Percentiles rank a stretch among this genome's conserved stretches.
These are phyloP conservation scores for Frankliniella fusca DNA, from an alignment of 2,888 invertebrate species.

Conservation along the genomic window DNA sequence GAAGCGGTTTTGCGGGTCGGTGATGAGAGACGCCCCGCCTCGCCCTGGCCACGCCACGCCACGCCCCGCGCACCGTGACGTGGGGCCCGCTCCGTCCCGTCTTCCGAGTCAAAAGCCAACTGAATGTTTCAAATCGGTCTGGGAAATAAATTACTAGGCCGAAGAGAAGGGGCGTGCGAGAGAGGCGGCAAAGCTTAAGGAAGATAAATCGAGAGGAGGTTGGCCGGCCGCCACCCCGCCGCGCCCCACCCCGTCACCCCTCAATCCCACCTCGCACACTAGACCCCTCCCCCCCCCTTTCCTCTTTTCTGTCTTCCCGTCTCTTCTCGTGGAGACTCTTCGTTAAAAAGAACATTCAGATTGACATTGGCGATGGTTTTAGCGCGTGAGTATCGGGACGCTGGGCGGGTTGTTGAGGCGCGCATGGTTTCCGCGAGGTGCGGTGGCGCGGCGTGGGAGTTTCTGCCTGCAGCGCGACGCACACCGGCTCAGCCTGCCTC, in stretches of 20 bases:
- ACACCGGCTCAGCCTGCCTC: too few species aligned
- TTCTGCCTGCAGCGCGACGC: too few species aligned
- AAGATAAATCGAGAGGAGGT: slow-evolving; percentile 20
- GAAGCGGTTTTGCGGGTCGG: not conserved
- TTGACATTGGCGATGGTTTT: too few species aligned
- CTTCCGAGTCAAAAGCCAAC: slow-evolving; percentile 4
- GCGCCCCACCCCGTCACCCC: not conserved
- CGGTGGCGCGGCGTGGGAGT: too few species aligned
- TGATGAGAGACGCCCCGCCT: not conserved
- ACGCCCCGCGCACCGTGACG: not conserved
- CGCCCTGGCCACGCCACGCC: not conserved
- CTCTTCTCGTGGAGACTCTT: too few species aligned
- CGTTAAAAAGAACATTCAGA: too few species aligned
- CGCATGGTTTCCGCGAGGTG: too few species aligned
- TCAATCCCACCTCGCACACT: not conserved
- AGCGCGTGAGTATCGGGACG: too few species aligned
- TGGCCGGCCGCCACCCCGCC: not conserved
- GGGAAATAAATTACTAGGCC: slow-evolving; percentile 1
- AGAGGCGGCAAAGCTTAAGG: slow-evolving; percentile 18
- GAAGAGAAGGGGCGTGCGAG: slow-evolving; percentile 6
- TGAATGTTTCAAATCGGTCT: slow-evolving; percentile 19
- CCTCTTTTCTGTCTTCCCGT: not conserved
- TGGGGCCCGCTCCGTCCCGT: not conserved
- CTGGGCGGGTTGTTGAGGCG: too few species aligned
- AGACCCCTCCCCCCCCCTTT: not conserved